Percentiles rank a stretch among this genome's conserved stretches.
phyloP scores from a whole-genome alignment of 2,113 vertebrate genomes.

The Alligator sinensis region DNA sequence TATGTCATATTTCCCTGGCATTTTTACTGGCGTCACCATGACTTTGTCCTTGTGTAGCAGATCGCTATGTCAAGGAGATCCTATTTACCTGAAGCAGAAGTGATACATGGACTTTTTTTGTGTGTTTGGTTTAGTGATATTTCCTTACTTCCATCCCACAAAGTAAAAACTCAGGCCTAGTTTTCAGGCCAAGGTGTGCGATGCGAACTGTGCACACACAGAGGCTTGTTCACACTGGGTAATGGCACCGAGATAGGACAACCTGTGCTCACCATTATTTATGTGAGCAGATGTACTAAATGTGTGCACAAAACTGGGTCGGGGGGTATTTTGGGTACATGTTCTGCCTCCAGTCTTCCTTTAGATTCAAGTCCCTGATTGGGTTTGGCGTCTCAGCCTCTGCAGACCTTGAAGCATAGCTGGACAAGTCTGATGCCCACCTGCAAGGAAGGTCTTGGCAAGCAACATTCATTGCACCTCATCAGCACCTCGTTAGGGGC shows the following conservation, averaged over 20 bases:
- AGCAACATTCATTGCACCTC: background rate
- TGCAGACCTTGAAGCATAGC: background rate
- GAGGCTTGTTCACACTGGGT: background rate
- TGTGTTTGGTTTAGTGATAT: background rate
- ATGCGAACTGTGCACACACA: background rate
- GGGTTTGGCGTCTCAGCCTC: background rate
- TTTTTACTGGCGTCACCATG: constrained; percentile 52
- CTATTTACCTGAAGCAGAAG: fast-evolving
- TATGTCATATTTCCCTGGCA: constrained; percentile 34
- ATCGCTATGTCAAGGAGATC: background rate
- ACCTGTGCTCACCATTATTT: background rate
- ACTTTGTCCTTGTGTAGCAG: constrained; percentile 51
- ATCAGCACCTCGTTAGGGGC: background rate
- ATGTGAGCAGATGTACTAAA: background rate
- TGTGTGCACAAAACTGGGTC: background rate
- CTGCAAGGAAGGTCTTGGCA: background rate
- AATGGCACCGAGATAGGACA: fast-evolving
- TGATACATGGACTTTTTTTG: background rate
- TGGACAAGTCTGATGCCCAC: background rate
- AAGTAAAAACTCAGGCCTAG: background rate
- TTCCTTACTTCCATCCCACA: background rate
- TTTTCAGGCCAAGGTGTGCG: background rate
- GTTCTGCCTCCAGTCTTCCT: background rate
- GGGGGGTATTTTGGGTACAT: background rate
- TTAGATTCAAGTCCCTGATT: background rate